phyloP scores from a whole-genome alignment of 2,797 vertebrate species.

The Galago senegalensis region DNA sequence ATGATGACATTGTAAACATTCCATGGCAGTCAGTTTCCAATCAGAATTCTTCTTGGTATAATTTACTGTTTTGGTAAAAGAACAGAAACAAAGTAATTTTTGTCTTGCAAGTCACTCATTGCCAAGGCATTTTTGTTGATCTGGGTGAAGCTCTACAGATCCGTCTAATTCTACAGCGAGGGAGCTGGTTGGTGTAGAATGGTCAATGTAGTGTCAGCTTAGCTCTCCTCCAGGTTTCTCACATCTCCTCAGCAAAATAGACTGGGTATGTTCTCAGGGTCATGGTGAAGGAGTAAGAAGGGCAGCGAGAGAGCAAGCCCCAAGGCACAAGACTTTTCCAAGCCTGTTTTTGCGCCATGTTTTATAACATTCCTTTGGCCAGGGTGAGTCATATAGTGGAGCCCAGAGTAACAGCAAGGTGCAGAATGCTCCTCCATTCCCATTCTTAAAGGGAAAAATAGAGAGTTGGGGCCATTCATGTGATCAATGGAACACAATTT shows the following conservation, averaged over 20 bases:
- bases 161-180: background rate
- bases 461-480: background rate
- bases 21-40: background rate
- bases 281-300: background rate
- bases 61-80: conserved; percentile 39
- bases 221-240: background rate
- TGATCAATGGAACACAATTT: background rate
- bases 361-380: background rate
- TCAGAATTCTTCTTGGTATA: conserved; percentile 28
- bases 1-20: conserved; percentile 37
- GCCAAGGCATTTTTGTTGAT: background rate
- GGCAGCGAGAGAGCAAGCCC: background rate
- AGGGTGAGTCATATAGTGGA: background rate
- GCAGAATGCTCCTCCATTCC: background rate
- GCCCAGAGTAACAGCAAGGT: background rate
- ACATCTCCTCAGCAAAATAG: background rate
- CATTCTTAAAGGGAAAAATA: background rate
- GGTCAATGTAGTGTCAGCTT: background rate
- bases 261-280: background rate
- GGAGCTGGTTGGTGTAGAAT: background rate
- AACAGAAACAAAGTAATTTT: conserved; percentile 30
- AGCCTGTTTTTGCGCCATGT: background rate
- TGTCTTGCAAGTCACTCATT: background rate
- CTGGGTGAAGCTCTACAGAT: background rate
- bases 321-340: background rate